These are phyloP conservation scores for Falcaria lacertinaria DNA, from an alignment of 2,888 invertebrate species.

Conservation along the genomic window DNA sequence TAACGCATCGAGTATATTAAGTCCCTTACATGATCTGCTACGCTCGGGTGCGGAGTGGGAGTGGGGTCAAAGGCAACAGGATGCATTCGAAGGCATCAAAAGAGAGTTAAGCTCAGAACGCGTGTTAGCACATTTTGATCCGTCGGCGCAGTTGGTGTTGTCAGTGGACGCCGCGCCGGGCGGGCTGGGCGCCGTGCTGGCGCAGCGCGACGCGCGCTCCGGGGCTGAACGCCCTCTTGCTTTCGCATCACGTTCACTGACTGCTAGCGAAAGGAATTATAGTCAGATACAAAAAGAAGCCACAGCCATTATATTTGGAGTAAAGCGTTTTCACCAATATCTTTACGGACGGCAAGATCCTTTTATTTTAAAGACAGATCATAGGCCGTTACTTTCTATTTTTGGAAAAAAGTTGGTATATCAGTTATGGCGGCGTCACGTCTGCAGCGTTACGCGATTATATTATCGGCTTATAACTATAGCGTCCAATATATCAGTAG, in stretches of 20 bases:
- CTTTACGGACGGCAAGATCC: not conserved
- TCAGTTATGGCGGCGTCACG: not conserved
- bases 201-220: not conserved
- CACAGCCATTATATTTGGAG: slow-evolving; percentile 8
- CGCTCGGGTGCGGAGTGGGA: slow-evolving; percentile 10
- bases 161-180: not conserved
- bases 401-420: too few species aligned
- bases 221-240: too few species aligned
- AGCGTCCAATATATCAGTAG: not conserved
- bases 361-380: slow-evolving; percentile 2
- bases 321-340: slow-evolving; percentile 2
- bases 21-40: slow-evolving; percentile 15
- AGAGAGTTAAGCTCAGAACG: not conserved
- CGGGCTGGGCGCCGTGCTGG: slow-evolving; percentile 1
- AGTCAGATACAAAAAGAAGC: slow-evolving; percentile 12
- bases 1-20: slow-evolving; percentile 12
- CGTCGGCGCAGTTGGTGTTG: not conserved
- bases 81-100: too few species aligned
- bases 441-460: not conserved
- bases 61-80: slow-evolving; percentile 3
- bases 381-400: not conserved
- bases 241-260: slow-evolving; percentile 1
- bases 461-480: slow-evolving; percentile 2
- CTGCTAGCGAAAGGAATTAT: slow-evolving; percentile 7
- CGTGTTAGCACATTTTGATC: not conserved